Base-by-base conservation (phyloP, 1,140 invertebrate species). In the Holcopasites calliopsidis region DNA sequence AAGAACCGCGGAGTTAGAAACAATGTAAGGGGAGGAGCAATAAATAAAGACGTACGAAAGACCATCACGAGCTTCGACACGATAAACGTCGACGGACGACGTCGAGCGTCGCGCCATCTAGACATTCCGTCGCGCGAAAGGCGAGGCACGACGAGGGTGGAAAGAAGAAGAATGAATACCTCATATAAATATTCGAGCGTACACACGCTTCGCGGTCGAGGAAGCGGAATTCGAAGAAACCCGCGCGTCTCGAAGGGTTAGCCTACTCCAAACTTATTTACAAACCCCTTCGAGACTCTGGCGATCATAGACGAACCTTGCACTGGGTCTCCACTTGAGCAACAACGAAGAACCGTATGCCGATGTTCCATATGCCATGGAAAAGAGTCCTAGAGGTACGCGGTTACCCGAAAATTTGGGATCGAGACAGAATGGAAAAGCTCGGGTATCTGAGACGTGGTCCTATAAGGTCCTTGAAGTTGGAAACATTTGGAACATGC, bases 231-330 rank as follows among this genome's bases (percentile, higher is more conserved):
- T 28, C 38, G 54, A 2, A 16, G 31, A 33, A 80, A 82, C 73
- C 76, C 65, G 75, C 74, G 71, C 62, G 77, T 86, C 86, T 73
- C 70, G 76, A 76, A 83, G 77, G 88, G 83, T 86, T 77, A 72
- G 80, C 86, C 84, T 86, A 84, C 82, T 77, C 69, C 47, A 82
- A 79, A 44, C 75, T 85, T 89, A 89, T 88, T 71, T 89, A 89
- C 87, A 88, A 84, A 79, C 84, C 82, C 85, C 80, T 77, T 54
- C 83, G 71, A 80, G 83, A 85, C 82, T 83, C 69, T 65, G 82
- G 82, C 77, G 73, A 71, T 79, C 65, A 16, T 68, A 44, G 62
- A 44, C 55, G 64, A 68, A 72, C 66, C 31, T 44, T 60, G 28
- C n/a, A n/a, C n/a, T n/a, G n/a, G n/a, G n/a, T n/a, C n/a, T n/a